These are phyloP conservation scores for Apocheima hispidaria DNA, from an alignment of 2,888 invertebrate genomes.

Conservation along the genomic window DNA sequence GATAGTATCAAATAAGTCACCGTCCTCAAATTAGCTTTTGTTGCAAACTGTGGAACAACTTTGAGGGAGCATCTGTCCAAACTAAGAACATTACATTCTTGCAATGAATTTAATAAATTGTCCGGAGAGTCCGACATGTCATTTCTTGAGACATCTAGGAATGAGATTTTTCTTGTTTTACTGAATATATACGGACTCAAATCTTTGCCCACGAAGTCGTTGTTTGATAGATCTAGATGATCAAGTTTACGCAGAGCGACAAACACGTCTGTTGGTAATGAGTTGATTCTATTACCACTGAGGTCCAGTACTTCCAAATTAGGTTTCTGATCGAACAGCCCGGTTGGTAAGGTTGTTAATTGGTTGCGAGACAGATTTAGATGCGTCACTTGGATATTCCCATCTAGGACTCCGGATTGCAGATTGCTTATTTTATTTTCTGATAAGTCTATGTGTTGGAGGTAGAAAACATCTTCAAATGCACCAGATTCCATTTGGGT, in stretches of 20 bases:
- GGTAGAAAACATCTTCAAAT: conserved; percentile 54
- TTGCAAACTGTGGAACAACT: conserved; percentile 63
- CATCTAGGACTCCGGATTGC: conserved; percentile 58
- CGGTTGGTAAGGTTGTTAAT: conserved; percentile 55
- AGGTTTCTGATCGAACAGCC: conserved; percentile 58
- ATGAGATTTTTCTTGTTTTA: conserved; percentile 47
- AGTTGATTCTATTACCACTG: conserved; percentile 54
- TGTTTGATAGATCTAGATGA: conserved; percentile 60
- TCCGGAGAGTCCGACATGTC: conserved; percentile 57
- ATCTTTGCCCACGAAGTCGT: conserved; percentile 53
- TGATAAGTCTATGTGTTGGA: conserved; percentile 61
- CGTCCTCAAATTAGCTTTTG: conserved; percentile 58
- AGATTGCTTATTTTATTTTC: conserved; percentile 56
- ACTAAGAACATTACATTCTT: conserved; percentile 52
- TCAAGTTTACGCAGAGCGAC: conserved; percentile 55
- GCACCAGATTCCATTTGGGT: conserved; percentile 52
- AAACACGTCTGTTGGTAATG: conserved; percentile 57
- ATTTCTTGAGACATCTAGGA: conserved; percentile 61
- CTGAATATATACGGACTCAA: conserved; percentile 56
- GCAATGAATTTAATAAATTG: conserved; percentile 53
- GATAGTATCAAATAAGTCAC: conserved; percentile 62
- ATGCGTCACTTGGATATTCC: conserved; percentile 47
- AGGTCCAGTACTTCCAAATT: conserved; percentile 60
- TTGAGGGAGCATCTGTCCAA: conserved; percentile 58
- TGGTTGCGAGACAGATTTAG: conserved; percentile 62